phyloP scores from a whole-genome alignment of 1,140 invertebrate species.

The Lamellibrachia luymesi region DNA sequence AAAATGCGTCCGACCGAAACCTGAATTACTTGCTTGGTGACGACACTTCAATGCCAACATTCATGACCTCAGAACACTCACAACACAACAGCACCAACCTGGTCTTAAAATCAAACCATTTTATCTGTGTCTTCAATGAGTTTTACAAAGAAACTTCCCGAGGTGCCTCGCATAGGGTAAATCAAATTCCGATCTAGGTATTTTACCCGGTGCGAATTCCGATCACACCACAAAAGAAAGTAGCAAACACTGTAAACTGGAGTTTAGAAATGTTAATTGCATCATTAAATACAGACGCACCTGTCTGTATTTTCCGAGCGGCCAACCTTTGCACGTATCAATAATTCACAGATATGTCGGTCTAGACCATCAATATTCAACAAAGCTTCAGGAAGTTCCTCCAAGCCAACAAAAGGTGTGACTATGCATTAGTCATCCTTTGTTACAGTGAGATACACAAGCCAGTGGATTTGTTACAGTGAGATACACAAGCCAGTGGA shows the following conservation, averaged over 20 bases:
- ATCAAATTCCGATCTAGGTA: neutral
- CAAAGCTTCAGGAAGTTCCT: no score
- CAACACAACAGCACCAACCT: neutral
- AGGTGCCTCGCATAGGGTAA: neutral
- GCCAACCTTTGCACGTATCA: neutral
- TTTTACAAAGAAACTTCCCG: neutral
- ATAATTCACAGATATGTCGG: neutral
- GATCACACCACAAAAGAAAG: neutral
- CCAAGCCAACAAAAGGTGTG: neutral
- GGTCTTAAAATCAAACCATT: neutral
- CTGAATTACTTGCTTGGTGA: neutral
- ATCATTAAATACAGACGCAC: neutral
- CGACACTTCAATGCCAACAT: neutral
- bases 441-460: neutral
- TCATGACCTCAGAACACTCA: neutral
- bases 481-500: neutral
- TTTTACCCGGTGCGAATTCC: neutral
- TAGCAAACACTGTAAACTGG: neutral
- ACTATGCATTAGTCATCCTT: neutral
- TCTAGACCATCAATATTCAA: neutral
- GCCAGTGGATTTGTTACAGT: neutral
- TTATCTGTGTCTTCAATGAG: neutral
- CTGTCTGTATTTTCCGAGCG: neutral
- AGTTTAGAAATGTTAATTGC: neutral
- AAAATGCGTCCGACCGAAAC: neutral